These are phyloP conservation scores for Magallana gigas DNA, from an alignment of 1,140 invertebrate species.

Conservation along the genomic window DNA sequence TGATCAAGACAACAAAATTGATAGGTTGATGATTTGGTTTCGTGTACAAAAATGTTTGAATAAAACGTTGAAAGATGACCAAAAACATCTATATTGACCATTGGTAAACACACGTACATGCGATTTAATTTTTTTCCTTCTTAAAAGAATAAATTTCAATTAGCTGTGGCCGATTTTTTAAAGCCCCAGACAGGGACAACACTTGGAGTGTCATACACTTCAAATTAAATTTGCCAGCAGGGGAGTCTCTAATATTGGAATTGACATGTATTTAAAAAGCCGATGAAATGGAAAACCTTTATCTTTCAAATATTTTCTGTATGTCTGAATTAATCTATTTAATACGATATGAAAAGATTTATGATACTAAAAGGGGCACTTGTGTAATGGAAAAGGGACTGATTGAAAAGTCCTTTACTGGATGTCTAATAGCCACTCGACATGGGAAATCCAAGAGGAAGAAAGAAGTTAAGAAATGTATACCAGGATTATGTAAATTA, in stretches of 20 bases:
- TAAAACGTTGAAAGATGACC: too few species aligned
- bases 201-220: constrained; percentile 25
- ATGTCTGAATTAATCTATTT: constrained; percentile 36
- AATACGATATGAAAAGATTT: constrained; percentile 31
- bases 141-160: constrained; percentile 14
- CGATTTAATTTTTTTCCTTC: background rate
- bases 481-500: background rate
- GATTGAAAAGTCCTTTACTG: background rate
- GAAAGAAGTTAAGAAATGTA: constrained; percentile 1
- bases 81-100: too few species aligned
- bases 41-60: too few species aligned
- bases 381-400: constrained; percentile 9
- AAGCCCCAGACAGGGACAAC: background rate
- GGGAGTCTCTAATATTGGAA: constrained; percentile 22
- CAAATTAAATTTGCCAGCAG: constrained; percentile 31
- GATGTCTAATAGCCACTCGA: constrained; percentile 6
- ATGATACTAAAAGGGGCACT: constrained; percentile 27
- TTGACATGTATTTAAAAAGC: constrained; percentile 32
- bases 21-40: too few species aligned
- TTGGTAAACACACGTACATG: too few species aligned
- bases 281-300: constrained; percentile 28
- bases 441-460: background rate
- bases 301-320: constrained; percentile 35
- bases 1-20: too few species aligned
- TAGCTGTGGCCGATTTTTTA: background rate